Conservation (phyloP, 2,888 invertebrate species). For the Agonum fuliginosum region DNA sequence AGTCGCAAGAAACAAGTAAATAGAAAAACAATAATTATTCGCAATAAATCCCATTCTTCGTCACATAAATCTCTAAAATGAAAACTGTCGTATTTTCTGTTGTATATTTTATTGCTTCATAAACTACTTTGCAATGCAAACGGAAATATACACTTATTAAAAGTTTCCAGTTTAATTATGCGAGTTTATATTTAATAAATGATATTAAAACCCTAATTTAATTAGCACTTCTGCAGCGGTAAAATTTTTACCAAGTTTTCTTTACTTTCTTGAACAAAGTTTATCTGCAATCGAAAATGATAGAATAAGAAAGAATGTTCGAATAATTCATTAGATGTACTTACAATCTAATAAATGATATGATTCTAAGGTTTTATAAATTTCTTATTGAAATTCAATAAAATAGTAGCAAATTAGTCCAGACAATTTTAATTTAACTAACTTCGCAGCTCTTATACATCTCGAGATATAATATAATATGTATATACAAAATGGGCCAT, state of each 20-base stretch:
- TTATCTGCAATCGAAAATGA: neutral
- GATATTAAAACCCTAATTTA: slow-evolving; percentile 14
- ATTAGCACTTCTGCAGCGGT: slow-evolving; percentile 9
- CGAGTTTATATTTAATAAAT: slow-evolving; percentile 24
- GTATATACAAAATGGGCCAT: too few relatives aligned
- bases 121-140: slow-evolving; percentile 8
- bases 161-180: slow-evolving; percentile 23
- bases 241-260: slow-evolving; percentile 17
- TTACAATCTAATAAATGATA: neutral
- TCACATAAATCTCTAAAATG: too few relatives aligned
- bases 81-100: too few relatives aligned
- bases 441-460: too few relatives aligned
- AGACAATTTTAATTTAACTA: too few relatives aligned
- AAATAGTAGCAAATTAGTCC: too few relatives aligned
- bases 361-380: too few relatives aligned
- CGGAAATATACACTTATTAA: neutral
- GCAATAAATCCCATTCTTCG: too few relatives aligned
- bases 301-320: neutral
- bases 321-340: neutral
- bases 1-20: too few relatives aligned
- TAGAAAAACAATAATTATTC: too few relatives aligned
- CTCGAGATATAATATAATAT: too few relatives aligned
- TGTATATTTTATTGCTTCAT: neutral
- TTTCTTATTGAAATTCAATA: too few relatives aligned
- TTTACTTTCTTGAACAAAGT: slow-evolving; percentile 27